Evolutionary conservation across 2,888 invertebrate genomes (phyloP).

Genomic region (Linnaemya tessellans): DNA sequence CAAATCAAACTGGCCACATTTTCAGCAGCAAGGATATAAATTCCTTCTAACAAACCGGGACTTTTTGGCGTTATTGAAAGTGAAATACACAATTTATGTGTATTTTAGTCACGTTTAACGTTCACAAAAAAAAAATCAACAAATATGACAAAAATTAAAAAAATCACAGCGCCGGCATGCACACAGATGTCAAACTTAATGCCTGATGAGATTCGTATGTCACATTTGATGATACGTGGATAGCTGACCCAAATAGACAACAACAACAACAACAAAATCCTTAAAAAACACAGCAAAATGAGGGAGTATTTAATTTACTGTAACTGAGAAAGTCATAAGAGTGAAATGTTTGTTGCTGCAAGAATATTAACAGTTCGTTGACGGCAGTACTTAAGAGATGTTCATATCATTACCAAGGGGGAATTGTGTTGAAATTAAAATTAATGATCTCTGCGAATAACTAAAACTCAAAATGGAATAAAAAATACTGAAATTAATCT

Average conservation of each 20-base stretch:
- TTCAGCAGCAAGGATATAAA: constrained; percentile 4
- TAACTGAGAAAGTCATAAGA: not conserved
- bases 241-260: constrained; percentile 38
- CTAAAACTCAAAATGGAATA: not conserved
- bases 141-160: constrained; percentile 55
- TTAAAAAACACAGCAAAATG: not conserved
- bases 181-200: constrained; percentile 65
- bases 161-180: constrained; percentile 14
- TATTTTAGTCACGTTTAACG: constrained; percentile 67
- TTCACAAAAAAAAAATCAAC: constrained; percentile 25
- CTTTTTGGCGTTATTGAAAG: constrained; percentile 9
- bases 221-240: constrained; percentile 50
- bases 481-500: not conserved
- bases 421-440: constrained; percentile 74
- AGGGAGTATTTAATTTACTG: constrained; percentile 31
- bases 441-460: constrained; percentile 62
- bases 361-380: constrained; percentile 63
- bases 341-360: not conserved
- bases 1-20: constrained; percentile 35
- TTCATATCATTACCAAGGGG: constrained; percentile 80
- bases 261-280: not conserved
- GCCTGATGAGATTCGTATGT: constrained; percentile 66
- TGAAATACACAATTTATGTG: not conserved
- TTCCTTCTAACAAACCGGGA: not conserved
- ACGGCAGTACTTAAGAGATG: constrained; percentile 81